These are phyloP conservation scores for Asteroscopus sphinx DNA, from an alignment of 2,888 invertebrate genomes.

Conservation along the genomic window DNA sequence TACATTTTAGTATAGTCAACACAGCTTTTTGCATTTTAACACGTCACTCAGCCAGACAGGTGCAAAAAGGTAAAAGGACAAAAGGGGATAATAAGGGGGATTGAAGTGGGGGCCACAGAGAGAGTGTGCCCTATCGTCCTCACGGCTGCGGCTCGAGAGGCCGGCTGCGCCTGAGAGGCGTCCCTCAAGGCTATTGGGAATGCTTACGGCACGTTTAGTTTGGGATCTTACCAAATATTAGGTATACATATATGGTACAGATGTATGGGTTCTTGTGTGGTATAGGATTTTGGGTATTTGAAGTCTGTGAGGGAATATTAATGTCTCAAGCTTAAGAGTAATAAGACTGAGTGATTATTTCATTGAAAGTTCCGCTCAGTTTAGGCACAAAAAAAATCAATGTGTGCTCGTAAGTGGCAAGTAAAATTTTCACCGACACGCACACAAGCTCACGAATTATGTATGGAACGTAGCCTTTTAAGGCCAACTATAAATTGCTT, in stretches of 20 bases:
- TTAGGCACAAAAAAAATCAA: too few relatives aligned
- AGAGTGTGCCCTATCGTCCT: constrained; percentile 79
- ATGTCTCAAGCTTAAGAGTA: too few relatives aligned
- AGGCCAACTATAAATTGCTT: too few relatives aligned
- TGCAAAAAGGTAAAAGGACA: constrained; percentile 77
- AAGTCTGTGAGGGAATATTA: neutral
- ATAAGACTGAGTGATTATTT: too few relatives aligned
- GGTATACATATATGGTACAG: constrained; percentile 5
- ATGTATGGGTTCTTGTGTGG: neutral
- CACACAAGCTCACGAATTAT: too few relatives aligned
- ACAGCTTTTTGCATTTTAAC: constrained; percentile 55
- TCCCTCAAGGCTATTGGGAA: constrained; percentile 56
- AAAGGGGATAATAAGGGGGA: constrained; percentile 77
- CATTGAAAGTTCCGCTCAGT: too few relatives aligned
- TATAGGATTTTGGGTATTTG: neutral
- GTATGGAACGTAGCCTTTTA: too few relatives aligned
- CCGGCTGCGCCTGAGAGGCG: constrained; percentile 51
- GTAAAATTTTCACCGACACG: too few relatives aligned
- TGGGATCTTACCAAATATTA: constrained; percentile 50
- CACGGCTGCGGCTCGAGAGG: constrained; percentile 63
- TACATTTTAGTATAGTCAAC: constrained; percentile 46
- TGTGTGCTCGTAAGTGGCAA: too few relatives aligned
- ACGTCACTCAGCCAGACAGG: constrained; percentile 68
- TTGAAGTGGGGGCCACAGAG: constrained; percentile 72
- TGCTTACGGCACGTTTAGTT: constrained; percentile 58